A percentile compares a stretch with the other conserved stretches of the same genome.
phyloP scores from a whole-genome alignment of 2,113 vertebrate genomes.

The Hassar affinis region DNA sequence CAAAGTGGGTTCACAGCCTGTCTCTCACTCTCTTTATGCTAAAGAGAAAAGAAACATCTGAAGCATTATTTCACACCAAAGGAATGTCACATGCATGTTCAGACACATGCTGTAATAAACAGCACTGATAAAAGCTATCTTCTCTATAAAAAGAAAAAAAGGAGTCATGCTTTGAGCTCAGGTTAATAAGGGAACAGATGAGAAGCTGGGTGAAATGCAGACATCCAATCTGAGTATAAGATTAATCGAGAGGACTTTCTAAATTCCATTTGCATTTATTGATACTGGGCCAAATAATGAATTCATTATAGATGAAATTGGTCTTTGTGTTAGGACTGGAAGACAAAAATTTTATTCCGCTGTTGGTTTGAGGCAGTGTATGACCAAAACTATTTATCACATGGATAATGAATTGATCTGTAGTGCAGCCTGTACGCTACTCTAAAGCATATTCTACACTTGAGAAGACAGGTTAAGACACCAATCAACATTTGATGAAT shows the following conservation, averaged over 20 bases:
- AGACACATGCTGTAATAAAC: conserved; percentile 55
- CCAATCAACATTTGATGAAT: neutral
- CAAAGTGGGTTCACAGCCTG: neutral
- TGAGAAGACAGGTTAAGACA: neutral
- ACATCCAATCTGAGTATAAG: neutral
- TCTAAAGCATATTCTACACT: neutral
- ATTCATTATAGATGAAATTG: conserved; percentile 10
- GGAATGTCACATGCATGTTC: conserved; percentile 53
- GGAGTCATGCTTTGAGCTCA: conserved; percentile 20
- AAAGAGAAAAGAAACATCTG: conserved; percentile 58
- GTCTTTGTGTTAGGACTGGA: neutral
- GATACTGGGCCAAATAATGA: neutral
- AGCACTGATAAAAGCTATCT: conserved; percentile 13
- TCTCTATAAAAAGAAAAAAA: neutral
- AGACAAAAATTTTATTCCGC: neutral
- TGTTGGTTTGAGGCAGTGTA: neutral
- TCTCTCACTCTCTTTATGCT: conserved; percentile 58
- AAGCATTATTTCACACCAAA: conserved; percentile 54
- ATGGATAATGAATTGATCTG: neutral
- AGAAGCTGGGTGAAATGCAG: neutral
- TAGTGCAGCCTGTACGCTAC: neutral
- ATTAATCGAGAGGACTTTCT: conserved; percentile 1
- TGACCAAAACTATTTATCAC: neutral
- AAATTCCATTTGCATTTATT: conserved; percentile 30
- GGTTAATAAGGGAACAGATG: conserved; percentile 4